Conservation (phyloP, 2,113 vertebrate genomes). For the Nipponia nippon region DNA sequence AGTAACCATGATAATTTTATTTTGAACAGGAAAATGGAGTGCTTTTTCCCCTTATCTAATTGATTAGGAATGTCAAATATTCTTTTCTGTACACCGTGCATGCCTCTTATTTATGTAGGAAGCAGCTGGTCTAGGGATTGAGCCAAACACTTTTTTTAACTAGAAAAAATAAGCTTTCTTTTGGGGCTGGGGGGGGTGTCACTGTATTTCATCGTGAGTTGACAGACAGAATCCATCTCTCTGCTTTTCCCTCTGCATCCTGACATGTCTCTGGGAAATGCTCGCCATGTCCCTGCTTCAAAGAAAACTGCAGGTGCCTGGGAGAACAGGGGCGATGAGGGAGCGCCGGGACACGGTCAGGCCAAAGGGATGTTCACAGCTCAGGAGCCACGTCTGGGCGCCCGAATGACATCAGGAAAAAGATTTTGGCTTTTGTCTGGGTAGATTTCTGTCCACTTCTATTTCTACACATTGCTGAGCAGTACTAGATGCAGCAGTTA, state of each 20-base stretch:
- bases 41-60: constrained; percentile 63
- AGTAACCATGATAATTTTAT: constrained; percentile 43
- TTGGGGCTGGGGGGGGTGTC: neutral
- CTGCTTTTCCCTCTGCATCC: neutral
- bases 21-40: constrained; percentile 48
- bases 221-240: constrained; percentile 42
- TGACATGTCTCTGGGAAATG: constrained; percentile 16
- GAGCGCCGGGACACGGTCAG: rapidly evolving
- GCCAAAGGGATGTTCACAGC: neutral
- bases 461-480: constrained; percentile 51
- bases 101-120: constrained; percentile 59
- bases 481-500: neutral
- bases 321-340: neutral
- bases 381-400: neutral
- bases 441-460: constrained; percentile 2
- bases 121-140: constrained; percentile 54
- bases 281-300: neutral
- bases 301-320: constrained; percentile 46
- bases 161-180: constrained; percentile 22
- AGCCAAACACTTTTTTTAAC: constrained; percentile 40
- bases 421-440: neutral
- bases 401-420: neutral
- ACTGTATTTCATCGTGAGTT: constrained; percentile 7
- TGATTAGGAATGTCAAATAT: constrained; percentile 64
- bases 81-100: constrained; percentile 37